Evolutionary conservation across 2,888 invertebrate genomes (phyloP), one percentile per base, ranked within the genome.

Genomic region (Hydrotaea cyrtoneurina): DNA sequence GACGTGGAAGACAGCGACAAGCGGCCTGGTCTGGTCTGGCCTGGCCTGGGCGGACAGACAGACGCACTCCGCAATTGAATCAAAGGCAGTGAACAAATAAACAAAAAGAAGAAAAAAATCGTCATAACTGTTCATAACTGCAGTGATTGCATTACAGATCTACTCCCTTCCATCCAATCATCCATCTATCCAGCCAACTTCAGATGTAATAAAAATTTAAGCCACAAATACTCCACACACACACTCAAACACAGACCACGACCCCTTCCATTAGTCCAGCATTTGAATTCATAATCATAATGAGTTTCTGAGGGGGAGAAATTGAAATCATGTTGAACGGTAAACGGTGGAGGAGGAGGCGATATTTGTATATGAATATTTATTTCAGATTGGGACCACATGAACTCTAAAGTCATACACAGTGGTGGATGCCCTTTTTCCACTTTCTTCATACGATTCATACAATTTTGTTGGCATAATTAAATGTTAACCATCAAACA

Each of bases 401-500:
- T 73, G 79, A 83, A 76, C 80, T 76, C 66, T 82, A 73, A 62
- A 31, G 57, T 46, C 17, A 59, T 69, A 64, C 10, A 17, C 10
- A 39, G 39, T 8, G 10, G 39, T 1, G 21, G 26, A 59, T n/a
- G 59, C 10, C 23, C 59, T 50, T 15, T 23, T n/a, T n/a, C n/a
- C 53, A 53, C 19, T 75, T 39, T 53, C 50, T 26, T 82, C 19
- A 15, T 50, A 11, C 0, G 8, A 11, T 19, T 50, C 13, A 59
- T 73, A 39, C 69, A 57, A 72, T 53, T 23, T 75, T 62, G n/a
- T 8, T 43, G 26, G 15, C 53, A 31, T 80, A 80, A 80, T 74
- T 80, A 69, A 77, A 80, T 83, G 3, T 53, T 78, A 75, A 59
- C 78, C 78, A 53, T 81, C 31, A 75, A n/a, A 72, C 81, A 84